Evolutionary conservation across 2,888 invertebrate species (phyloP).

Genomic region (Drosophila paranaensis): DNA sequence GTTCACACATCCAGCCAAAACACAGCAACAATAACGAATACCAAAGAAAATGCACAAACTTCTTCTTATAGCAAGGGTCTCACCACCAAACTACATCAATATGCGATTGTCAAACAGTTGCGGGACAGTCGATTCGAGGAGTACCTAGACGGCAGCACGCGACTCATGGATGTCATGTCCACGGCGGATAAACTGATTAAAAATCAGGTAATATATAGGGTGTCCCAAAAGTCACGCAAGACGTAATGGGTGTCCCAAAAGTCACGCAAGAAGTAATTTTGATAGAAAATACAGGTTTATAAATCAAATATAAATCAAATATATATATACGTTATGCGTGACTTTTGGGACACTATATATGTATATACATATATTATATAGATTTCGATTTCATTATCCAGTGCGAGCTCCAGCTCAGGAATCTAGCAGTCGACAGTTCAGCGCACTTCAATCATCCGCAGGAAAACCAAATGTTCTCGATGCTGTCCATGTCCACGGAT

Average conservation of each 20-base stretch:
- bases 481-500: slow-evolving; percentile 81
- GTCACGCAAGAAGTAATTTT: too few relatives aligned
- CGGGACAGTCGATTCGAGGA: slow-evolving; percentile 74
- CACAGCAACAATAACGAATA: slow-evolving; percentile 59
- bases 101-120: slow-evolving; percentile 77
- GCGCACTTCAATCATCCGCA: slow-evolving; percentile 21
- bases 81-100: slow-evolving; percentile 49
- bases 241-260: too few relatives aligned
- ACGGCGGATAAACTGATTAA: slow-evolving; percentile 52
- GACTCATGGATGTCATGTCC: slow-evolving; percentile 75
- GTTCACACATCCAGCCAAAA: slow-evolving; percentile 32
- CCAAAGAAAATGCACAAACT: slow-evolving; percentile 51
- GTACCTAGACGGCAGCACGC: slow-evolving; percentile 78
- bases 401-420: slow-evolving; percentile 82
- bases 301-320: too few relatives aligned
- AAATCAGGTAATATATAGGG: slow-evolving; percentile 44
- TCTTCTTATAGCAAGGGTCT: slow-evolving; percentile 7
- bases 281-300: too few relatives aligned
- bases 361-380: neutral
- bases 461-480: slow-evolving; percentile 62
- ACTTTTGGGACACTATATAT: slow-evolving; percentile 32
- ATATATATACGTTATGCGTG: too few relatives aligned
- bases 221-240: too few relatives aligned
- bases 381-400: slow-evolving; percentile 24
- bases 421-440: slow-evolving; percentile 55